These are phyloP conservation scores for Cydia amplana DNA, from an alignment of 1,140 invertebrate genomes.

Conservation along the genomic window DNA sequence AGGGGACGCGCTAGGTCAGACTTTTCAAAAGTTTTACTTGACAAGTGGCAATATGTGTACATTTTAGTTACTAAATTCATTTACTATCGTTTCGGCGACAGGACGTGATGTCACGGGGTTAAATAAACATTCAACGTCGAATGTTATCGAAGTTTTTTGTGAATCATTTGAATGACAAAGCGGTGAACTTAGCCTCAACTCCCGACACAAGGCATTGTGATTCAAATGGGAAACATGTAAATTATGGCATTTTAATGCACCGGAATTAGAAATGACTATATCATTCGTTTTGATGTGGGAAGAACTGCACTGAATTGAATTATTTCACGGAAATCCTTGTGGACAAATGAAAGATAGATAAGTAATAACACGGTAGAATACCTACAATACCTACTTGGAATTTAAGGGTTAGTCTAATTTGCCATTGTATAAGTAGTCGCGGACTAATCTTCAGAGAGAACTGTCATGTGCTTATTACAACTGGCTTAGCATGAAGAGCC, in stretches of 20 bases:
- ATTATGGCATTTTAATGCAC: constrained; percentile 26
- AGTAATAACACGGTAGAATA: not conserved
- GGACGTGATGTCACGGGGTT: constrained; percentile 28
- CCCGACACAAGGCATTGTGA: constrained; percentile 17
- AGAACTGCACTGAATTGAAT: constrained; percentile 6
- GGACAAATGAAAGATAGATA: not conserved
- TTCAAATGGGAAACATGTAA: constrained; percentile 31
- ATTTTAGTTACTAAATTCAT: constrained; percentile 6
- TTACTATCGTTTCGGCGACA: not conserved
- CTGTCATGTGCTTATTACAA: not conserved
- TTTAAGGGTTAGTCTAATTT: not conserved
- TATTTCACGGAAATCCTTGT: not conserved
- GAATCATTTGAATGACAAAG: constrained; percentile 35
- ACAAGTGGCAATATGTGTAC: not conserved
- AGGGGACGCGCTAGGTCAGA: no score
- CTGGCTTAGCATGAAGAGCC: not conserved
- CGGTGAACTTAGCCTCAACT: constrained; percentile 21
- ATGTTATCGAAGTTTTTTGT: constrained; percentile 29
- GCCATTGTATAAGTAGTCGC: not conserved
- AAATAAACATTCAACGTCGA: constrained; percentile 16
- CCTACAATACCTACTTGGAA: not conserved
- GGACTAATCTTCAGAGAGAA: not conserved
- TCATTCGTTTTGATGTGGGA: constrained; percentile 10
- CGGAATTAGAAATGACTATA: constrained; percentile 13
- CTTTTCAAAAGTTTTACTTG: not conserved